These are phyloP conservation scores for Sclerodermus sp. DNA, from an alignment of 2,888 invertebrate species.

Conservation along the genomic window DNA sequence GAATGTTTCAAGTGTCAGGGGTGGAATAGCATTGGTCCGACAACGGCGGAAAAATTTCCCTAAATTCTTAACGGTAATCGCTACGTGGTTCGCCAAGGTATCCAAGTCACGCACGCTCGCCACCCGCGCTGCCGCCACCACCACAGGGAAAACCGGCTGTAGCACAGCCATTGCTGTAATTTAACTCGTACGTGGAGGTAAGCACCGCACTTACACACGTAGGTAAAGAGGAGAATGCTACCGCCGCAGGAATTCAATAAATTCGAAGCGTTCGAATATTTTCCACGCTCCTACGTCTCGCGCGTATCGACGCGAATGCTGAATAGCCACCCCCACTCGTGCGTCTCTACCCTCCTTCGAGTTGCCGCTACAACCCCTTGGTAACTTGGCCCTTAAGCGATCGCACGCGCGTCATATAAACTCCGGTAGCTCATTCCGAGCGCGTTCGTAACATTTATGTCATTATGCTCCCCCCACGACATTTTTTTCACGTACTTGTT, in stretches of 20 bases:
- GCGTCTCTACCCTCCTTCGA: too few species aligned
- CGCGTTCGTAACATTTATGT: too few species aligned
- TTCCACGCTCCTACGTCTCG: slow-evolving; percentile 11
- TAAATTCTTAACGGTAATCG: slow-evolving; percentile 39
- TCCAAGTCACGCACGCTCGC: slow-evolving; percentile 29
- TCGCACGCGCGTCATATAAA: too few species aligned
- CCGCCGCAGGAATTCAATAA: slow-evolving; percentile 26
- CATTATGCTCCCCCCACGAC: too few species aligned
- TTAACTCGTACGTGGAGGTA: slow-evolving; percentile 6
- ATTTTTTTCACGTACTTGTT: too few species aligned
- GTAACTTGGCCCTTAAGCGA: too few species aligned
- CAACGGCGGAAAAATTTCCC: slow-evolving; percentile 23
- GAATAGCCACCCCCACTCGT: neutral
- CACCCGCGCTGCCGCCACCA: slow-evolving; percentile 9
- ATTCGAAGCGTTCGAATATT: slow-evolving; percentile 23
- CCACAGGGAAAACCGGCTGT: neutral
- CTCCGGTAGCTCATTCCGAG: too few species aligned
- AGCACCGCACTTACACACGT: neutral
- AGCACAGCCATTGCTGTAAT: slow-evolving; percentile 12
- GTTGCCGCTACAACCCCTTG: too few species aligned
- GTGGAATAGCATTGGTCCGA: slow-evolving; percentile 22
- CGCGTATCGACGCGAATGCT: slow-evolving; percentile 9
- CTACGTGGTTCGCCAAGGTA: slow-evolving; percentile 24
- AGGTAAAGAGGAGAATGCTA: slow-evolving; percentile 9
- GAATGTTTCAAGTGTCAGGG: neutral